Conservation (phyloP, 2,113 vertebrate species). For the Cryptoleucopteryx plumbea region DNA sequence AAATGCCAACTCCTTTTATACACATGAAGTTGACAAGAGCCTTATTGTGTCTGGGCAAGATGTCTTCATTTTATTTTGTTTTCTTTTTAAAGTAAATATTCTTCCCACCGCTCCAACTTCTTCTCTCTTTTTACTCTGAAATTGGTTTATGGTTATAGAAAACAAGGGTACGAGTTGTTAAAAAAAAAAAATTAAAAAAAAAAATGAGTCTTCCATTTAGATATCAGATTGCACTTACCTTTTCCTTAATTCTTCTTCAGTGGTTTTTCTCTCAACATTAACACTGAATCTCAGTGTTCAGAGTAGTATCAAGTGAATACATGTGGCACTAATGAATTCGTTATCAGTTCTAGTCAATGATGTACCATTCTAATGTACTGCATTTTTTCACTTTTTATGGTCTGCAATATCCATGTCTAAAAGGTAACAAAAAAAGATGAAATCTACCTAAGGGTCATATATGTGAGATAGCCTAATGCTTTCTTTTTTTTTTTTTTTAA, state of each 20-base stretch:
- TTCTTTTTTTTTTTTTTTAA: background rate
- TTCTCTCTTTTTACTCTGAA: background rate
- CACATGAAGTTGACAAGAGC: slow-evolving; percentile 18
- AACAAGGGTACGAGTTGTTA: background rate
- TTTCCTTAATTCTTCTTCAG: background rate
- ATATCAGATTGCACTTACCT: background rate
- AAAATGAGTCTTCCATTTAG: background rate
- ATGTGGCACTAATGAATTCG: background rate
- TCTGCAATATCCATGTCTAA: background rate
- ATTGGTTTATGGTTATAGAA: background rate
- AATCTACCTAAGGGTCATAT: fast-evolving
- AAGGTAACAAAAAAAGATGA: background rate
- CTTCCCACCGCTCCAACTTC: background rate
- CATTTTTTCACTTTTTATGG: background rate
- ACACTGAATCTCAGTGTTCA: background rate
- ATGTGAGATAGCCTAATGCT: background rate
- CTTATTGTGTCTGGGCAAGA: slow-evolving; percentile 31
- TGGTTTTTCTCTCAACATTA: background rate
- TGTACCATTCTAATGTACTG: background rate
- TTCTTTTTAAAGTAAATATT: background rate
- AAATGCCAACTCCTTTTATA: slow-evolving; percentile 45
- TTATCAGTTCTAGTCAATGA: background rate
- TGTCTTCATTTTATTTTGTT: slow-evolving; percentile 34
- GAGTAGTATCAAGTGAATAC: background rate
- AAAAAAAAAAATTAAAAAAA: background rate